Evolutionary conservation across 1,140 invertebrate genomes (phyloP), one percentile per base, ranked within the genome.

Genomic region (Drosophila ercepeae): DNA sequence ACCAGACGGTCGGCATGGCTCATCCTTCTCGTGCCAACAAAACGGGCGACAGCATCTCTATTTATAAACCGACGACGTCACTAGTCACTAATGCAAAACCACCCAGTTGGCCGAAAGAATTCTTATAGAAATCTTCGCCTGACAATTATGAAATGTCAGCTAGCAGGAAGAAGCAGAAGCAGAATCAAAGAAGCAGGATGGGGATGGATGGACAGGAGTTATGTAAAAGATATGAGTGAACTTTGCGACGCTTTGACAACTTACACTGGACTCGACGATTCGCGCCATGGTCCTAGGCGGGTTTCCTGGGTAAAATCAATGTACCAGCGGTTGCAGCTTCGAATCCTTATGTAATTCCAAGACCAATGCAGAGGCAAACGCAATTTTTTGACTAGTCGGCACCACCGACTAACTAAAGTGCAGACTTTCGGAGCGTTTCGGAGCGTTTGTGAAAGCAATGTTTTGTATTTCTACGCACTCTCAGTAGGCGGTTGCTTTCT

Each of bases 211-310:
- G 21, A 41, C 7, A 32, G 48, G 46, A 75, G 74, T 84, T 84
- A 84, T 79, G 65, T 84, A 86, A 84, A 83, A 50, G 8, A 18
- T 18, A 42, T 16, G 29, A 71, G 23, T 32, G 69, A 60, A 49
- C 9, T 27, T 46, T 75, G 16, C 54, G 29, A 44, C 41, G 63
- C 57, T 6, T 8, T 70, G 57, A 46, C 65, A 88, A 89, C 84
- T 89, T 84, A 89, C 84, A 67, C 78, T 83, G 72, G 55, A 89
- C 50, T 89, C 84, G 55, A 79, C 70, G 32, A 89, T 39, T 34
- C 84, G 86, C 41, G 84, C 84, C 84, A 89, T 89, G 34, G 72
- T 48, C 50, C 64, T 8, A 16, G 14, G 14, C 39, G 39, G 36
- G 36, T 16, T 39, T 39, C 11, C 3, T 11, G 25, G 9, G 59